Base-by-base conservation (phyloP, 1,140 invertebrate species). In the Lutraria rhynchaena region DNA sequence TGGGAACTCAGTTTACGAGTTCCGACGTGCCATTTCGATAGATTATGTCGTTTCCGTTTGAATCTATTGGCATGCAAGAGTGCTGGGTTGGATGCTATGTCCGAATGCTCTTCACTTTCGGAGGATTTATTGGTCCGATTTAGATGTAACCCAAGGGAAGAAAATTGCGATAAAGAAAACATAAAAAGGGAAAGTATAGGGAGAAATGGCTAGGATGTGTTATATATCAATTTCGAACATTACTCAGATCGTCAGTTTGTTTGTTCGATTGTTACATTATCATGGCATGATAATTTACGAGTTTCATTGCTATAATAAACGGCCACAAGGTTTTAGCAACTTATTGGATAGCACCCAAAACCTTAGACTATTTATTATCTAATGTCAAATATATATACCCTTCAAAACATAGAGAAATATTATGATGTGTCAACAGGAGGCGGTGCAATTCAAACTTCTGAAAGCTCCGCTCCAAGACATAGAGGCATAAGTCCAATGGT, bases 1-100 rank as follows among this genome's bases (percentile, higher is more conserved):
- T 75, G 73, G 55, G 57, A 75, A 61, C 55, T 57, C 37, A 49
- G 55, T 75, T 75, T 75, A 75, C 57, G 41, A 60, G 73, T 61
- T 60, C 51, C 27, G 7, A 49, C 31, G 73, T 75, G 73, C 58
- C 31, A 61, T 33, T 75, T 44, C 73, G 41, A 60, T 75, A 44
- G 73, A 75, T 75, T 75, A 44, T 75, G 44, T 49, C 35, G 41
- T 33, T 46, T 44, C 27, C 31, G 31, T 60, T 60, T 22, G 55
- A 61, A 71, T 71, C 46, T 51, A 71, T 37, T 29, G 49, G 31
- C 31, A 15, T 22, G 51, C 37, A 57, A 44, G 24, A 57, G 51
- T 53, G 49, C 69, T 57, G 69, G 53, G 31, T 71, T 37, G 69
- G 57, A 51, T 57, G 49, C 7, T 55, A 35, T 71, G 53, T 41